These are phyloP conservation scores for Patella caerulea DNA, from an alignment of 2,888 invertebrate genomes.

Conservation along the genomic window DNA sequence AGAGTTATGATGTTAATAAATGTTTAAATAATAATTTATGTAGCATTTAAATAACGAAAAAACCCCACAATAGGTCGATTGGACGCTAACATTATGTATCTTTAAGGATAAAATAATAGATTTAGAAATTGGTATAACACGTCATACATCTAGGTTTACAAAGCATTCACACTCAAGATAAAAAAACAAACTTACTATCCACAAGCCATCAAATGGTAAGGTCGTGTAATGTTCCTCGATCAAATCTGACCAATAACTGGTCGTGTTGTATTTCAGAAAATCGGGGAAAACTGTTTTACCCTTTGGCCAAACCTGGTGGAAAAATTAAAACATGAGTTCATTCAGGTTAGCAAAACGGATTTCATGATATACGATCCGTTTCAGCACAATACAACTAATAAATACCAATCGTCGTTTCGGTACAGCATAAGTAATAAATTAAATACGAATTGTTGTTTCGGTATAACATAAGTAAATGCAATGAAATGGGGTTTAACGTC, in stretches of 20 bases:
- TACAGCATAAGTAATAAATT: neutral
- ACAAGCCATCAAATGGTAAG: slow-evolving; percentile 63
- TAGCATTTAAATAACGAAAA: no score
- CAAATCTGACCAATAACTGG: slow-evolving; percentile 52
- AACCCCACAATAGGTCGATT: no score
- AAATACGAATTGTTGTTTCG: neutral
- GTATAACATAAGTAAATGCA: no score
- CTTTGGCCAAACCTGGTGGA: slow-evolving; percentile 62
- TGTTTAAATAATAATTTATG: no score
- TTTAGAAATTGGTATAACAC: no score
- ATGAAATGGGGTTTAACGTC: no score
- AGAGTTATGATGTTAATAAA: no score
- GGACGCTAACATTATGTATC: no score
- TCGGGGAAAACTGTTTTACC: slow-evolving; percentile 65
- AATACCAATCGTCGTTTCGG: neutral
- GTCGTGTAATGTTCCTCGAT: slow-evolving; percentile 49
- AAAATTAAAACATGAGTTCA: neutral
- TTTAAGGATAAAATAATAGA: no score
- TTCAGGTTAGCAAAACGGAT: neutral
- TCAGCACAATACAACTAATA: neutral
- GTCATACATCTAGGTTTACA: no score
- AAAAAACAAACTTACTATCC: slow-evolving; percentile 58
- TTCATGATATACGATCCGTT: no score
- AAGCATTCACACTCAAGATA: no score
- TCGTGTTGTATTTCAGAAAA: slow-evolving; percentile 55